Conservation (phyloP, 2,888 invertebrate genomes). For the Nesidiocoris tenuis region DNA sequence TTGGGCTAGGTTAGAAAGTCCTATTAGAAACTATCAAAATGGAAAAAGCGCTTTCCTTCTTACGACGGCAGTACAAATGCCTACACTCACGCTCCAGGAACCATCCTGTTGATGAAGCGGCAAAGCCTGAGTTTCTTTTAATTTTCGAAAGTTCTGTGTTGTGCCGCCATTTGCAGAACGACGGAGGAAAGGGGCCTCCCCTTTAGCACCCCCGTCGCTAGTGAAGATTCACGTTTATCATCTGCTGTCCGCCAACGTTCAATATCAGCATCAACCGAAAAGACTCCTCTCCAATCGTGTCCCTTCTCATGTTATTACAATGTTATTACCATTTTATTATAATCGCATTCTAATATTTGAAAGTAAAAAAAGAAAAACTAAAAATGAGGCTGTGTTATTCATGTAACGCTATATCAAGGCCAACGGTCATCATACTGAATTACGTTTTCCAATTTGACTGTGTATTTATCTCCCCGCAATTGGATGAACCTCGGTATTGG, state of each 20-base stretch:
- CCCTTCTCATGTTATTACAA: not conserved
- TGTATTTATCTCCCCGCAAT: not conserved
- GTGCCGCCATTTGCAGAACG: slow-evolving; percentile 16
- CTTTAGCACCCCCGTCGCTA: slow-evolving; percentile 30
- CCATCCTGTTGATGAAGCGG: too few species aligned
- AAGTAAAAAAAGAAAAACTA: not conserved
- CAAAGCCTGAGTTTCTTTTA: too few species aligned
- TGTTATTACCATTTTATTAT: not conserved
- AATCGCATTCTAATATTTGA: too few species aligned
- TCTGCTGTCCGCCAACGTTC: slow-evolving; percentile 4
- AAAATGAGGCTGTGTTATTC: slow-evolving; percentile 32
- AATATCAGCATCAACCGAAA: not conserved
- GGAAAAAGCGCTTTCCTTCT: too few species aligned
- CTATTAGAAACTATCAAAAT: too few species aligned
- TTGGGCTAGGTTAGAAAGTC: too few species aligned
- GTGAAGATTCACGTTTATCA: not conserved
- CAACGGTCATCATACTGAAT: not conserved
- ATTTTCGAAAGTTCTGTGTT: too few species aligned
- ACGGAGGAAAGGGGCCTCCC: slow-evolving; percentile 28
- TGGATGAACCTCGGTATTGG: too few species aligned
- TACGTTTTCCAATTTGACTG: not conserved
- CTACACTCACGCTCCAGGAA: too few species aligned
- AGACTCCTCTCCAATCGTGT: not conserved
- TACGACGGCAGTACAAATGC: too few species aligned
- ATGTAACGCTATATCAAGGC: not conserved